These are phyloP conservation scores for Gymnothorax javanicus DNA, from an alignment of 2,797 vertebrate genomes.

Conservation along the genomic window DNA sequence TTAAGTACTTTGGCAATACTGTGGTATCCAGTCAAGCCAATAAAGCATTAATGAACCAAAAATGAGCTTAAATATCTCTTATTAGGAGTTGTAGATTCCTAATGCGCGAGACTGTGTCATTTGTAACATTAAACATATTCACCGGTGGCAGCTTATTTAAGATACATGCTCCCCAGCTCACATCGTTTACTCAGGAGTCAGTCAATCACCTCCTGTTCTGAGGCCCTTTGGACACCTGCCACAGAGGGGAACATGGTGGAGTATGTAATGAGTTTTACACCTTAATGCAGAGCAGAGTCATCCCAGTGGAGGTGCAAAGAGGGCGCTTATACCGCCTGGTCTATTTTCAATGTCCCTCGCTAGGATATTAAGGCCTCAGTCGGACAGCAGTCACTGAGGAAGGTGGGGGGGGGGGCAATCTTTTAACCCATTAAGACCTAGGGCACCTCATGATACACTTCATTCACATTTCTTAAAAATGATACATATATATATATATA, in stretches of 20 bases:
- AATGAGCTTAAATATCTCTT: conserved; percentile 15
- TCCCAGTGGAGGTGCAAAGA: not conserved
- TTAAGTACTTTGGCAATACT: not conserved
- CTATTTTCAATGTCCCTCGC: not conserved
- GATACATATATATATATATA: too few species aligned
- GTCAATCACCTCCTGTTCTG: too few species aligned
- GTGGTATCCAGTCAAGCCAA: not conserved
- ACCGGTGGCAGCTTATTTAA: not conserved
- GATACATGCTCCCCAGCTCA: not conserved
- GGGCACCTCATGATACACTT: too few species aligned
- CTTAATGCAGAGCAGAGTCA: not conserved
- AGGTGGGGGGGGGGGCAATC: not conserved
- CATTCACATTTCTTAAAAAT: too few species aligned
- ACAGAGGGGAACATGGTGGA: not conserved
- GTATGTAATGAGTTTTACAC: not conserved
- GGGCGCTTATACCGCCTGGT: not conserved
- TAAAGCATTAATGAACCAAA: not conserved
- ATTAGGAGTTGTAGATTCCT: conserved; percentile 54
- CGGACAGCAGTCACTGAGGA: not conserved
- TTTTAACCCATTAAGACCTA: too few species aligned
- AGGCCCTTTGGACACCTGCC: not conserved
- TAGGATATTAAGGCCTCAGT: not conserved
- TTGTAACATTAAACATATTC: not conserved
- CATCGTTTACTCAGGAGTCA: too few species aligned
- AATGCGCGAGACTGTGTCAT: conserved; percentile 57